phyloP scores from a whole-genome alignment of 2,888 invertebrate genomes.

The Drosophila algonquin region DNA sequence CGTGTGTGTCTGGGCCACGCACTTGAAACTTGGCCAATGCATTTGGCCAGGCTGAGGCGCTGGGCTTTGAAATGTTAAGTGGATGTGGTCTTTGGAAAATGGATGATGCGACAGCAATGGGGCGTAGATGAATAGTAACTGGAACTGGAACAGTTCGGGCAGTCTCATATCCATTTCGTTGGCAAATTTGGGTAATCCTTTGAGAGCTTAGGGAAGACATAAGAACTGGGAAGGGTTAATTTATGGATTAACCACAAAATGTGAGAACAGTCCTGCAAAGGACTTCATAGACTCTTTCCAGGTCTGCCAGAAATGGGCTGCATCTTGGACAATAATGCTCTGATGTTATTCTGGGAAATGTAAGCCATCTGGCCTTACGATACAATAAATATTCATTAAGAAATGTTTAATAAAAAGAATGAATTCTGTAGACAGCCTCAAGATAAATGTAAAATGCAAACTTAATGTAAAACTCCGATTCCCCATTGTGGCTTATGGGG shows the following conservation, averaged over 20 bases:
- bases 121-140: background rate
- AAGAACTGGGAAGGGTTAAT: too few relatives aligned
- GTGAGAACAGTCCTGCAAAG: background rate
- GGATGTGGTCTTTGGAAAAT: conserved; percentile 31
- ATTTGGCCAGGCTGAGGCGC: conserved; percentile 34
- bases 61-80: conserved; percentile 71
- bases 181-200: background rate
- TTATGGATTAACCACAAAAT: background rate
- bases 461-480: too few relatives aligned
- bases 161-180: background rate
- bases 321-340: too few relatives aligned
- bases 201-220: too few relatives aligned
- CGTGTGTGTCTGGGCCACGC: conserved; percentile 41
- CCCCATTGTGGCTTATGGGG: background rate
- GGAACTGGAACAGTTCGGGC: background rate
- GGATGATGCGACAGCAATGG: background rate
- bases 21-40: conserved; percentile 64
- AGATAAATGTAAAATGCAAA: too few relatives aligned
- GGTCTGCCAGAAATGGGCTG: too few relatives aligned
- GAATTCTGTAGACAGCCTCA: too few relatives aligned
- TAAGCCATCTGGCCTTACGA: too few relatives aligned
- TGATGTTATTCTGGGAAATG: too few relatives aligned
- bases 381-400: too few relatives aligned
- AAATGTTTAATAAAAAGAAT: too few relatives aligned
- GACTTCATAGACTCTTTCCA: too few relatives aligned